Conservation (phyloP, 2,113 vertebrate genomes). For the Ammospiza nelsoni region DNA sequence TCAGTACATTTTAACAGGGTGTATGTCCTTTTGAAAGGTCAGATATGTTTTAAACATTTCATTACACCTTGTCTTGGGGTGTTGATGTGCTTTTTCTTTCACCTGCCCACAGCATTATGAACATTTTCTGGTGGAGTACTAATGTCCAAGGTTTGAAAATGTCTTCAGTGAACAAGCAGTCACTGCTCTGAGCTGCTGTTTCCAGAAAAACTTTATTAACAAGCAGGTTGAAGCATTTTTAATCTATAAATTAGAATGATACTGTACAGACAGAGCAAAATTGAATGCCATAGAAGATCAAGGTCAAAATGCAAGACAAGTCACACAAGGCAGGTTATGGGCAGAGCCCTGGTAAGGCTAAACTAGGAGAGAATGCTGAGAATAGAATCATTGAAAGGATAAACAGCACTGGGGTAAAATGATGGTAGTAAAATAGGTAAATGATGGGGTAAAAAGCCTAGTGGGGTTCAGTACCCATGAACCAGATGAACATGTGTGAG, state of each 20-base stretch:
- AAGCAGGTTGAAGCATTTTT: background rate
- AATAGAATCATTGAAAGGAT: background rate
- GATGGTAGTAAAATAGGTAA: background rate
- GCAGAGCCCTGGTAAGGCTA: background rate
- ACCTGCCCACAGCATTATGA: background rate
- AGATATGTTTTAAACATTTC: conserved; percentile 51
- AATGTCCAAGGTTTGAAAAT: background rate
- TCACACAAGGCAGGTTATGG: background rate
- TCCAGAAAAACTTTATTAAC: background rate
- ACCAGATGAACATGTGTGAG: background rate
- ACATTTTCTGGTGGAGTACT: background rate
- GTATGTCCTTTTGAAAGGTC: conserved; percentile 61
- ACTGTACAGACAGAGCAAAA: background rate
- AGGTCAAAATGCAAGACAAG: background rate
- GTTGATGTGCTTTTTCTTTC: background rate
- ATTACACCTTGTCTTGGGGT: background rate
- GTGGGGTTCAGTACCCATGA: background rate
- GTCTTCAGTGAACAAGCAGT: background rate
- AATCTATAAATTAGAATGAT: background rate
- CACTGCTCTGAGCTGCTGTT: background rate
- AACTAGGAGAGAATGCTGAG: background rate
- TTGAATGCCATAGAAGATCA: background rate
- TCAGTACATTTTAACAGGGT: conserved; percentile 47
- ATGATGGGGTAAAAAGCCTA: background rate
- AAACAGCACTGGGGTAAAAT: background rate